phyloP scores from a whole-genome alignment of 2,113 vertebrate genomes.

The Sorex fumeus region DNA sequence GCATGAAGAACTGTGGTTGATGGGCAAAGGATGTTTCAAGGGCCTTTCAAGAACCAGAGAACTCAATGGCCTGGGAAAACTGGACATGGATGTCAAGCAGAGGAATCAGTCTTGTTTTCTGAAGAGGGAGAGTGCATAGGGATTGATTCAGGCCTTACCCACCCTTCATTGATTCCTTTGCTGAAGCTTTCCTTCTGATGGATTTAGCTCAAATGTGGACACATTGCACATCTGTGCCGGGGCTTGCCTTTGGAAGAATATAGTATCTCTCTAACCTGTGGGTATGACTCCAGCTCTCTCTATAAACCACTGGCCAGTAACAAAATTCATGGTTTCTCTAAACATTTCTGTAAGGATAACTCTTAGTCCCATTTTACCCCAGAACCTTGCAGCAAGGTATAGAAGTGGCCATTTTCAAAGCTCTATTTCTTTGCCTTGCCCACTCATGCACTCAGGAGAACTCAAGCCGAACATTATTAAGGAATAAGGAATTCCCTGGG shows the following conservation, averaged over 20 bases:
- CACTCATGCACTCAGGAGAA: conserved; percentile 67
- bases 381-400: not conserved
- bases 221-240: not conserved
- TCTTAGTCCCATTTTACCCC: not conserved
- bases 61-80: too few species aligned
- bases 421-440: conserved; percentile 31
- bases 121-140: too few species aligned
- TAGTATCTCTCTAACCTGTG: not conserved
- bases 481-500: conserved; percentile 70
- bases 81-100: too few species aligned
- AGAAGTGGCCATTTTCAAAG: not conserved
- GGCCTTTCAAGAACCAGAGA: not conserved
- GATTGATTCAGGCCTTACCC: not conserved
- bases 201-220: not conserved
- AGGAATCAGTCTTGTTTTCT: too few species aligned
- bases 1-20: not conserved
- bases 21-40: not conserved
- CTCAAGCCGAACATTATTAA: conserved; percentile 73
- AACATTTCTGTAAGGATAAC: not conserved
- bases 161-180: not conserved
- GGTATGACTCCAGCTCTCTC: not conserved
- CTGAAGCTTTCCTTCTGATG: not conserved
- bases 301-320: not conserved
- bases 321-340: not conserved
- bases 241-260: not conserved